Evolutionary conservation across 2,113 vertebrate species (phyloP).

Genomic region (Albula glossodonta): DNA sequence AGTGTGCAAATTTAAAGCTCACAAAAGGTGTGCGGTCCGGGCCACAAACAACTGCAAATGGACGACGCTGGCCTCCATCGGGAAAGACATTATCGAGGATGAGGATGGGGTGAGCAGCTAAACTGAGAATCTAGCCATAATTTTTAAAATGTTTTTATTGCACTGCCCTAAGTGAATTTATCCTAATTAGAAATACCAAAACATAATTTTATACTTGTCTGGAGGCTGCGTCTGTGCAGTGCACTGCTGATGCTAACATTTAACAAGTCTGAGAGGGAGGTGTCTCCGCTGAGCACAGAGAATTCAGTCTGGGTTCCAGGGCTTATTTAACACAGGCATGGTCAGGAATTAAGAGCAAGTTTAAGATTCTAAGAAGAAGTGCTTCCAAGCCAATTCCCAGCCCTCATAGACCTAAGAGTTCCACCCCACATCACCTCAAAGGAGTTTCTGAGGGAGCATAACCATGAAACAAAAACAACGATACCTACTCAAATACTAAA

Average conservation of each 20-base stretch:
- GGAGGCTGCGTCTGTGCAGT: too few species aligned
- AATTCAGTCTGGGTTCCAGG: too few species aligned
- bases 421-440: neutral
- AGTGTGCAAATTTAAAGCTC: conserved; percentile 99
- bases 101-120: conserved; percentile 85
- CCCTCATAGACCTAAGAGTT: neutral
- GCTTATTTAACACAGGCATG: neutral
- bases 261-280: neutral
- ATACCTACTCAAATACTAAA: neutral
- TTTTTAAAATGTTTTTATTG: neutral
- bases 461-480: neutral
- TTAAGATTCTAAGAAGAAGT: neutral
- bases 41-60: conserved; percentile 98
- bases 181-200: neutral
- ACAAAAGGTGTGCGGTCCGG: conserved; percentile 95
- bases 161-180: too few species aligned
- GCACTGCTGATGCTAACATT: neutral
- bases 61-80: conserved; percentile 94
- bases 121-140: neutral
- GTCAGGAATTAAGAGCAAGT: neutral
- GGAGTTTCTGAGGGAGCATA: neutral
- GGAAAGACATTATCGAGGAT: conserved; percentile 94
- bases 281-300: neutral
- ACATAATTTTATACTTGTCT: neutral
- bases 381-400: neutral